These are phyloP conservation scores for Nasonia giraulti DNA, from an alignment of 1,140 invertebrate species.

Conservation along the genomic window DNA sequence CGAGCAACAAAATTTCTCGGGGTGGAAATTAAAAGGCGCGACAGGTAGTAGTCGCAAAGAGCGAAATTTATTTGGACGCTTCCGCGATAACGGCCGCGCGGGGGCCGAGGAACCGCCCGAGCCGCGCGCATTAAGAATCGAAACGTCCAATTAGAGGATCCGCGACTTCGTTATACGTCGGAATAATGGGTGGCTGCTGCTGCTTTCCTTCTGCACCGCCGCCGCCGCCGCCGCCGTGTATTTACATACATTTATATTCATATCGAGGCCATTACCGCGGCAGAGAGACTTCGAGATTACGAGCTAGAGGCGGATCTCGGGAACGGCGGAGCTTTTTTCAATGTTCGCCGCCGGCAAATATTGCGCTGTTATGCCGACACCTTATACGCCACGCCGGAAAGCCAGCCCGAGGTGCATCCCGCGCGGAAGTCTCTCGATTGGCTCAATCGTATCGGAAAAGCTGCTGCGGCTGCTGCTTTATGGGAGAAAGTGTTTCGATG, in stretches of 20 bases:
- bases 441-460: neutral
- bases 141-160: conserved; percentile 43
- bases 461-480: neutral
- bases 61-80: conserved; percentile 10
- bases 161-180: conserved; percentile 23
- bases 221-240: conserved; percentile 17
- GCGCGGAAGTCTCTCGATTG: neutral
- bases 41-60: neutral
- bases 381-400: neutral
- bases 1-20: neutral
- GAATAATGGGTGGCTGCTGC: neutral
- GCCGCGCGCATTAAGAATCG: conserved; percentile 21
- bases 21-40: neutral
- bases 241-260: conserved; percentile 49
- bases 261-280: conserved; percentile 40
- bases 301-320: neutral
- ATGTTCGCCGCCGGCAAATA: conserved; percentile 4
- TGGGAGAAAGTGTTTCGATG: neutral
- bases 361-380: conserved; percentile 12
- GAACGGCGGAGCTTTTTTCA: conserved; percentile 2
- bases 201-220: neutral
- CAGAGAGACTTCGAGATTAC: conserved; percentile 23
- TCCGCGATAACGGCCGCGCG: neutral
- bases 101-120: neutral
- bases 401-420: neutral